phyloP scores from a whole-genome alignment of 2,888 invertebrate species.

The Schrankia costaestrigalis region DNA sequence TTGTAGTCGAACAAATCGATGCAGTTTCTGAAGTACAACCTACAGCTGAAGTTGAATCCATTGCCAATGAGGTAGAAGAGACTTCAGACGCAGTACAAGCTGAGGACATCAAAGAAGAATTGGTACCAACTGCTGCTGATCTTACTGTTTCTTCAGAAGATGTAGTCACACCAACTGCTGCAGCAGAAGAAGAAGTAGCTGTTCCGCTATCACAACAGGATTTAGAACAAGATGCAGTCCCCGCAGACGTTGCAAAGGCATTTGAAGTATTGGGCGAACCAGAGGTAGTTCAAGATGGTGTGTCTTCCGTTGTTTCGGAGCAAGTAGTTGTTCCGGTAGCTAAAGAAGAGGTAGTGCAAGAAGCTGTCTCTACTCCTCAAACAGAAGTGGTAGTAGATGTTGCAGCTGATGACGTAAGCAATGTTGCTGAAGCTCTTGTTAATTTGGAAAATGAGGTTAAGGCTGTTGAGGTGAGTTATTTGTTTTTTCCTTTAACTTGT shows the following conservation, averaged over 20 bases:
- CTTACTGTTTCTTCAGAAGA: neutral
- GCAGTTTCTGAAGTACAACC: too few species aligned
- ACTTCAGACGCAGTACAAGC: neutral
- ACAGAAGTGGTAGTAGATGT: conserved; percentile 15
- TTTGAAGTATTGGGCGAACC: too few species aligned
- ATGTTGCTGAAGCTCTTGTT: conserved; percentile 54
- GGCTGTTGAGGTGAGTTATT: conserved; percentile 45
- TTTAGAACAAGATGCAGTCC: neutral
- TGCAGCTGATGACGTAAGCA: conserved; percentile 35
- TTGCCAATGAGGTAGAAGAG: neutral
- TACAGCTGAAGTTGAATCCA: neutral
- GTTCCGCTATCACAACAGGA: neutral
- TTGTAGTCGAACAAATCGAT: too few species aligned
- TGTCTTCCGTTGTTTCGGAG: too few species aligned
- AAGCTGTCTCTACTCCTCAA: conserved; percentile 8
- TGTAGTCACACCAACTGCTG: neutral
- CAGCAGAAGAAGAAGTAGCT: neutral
- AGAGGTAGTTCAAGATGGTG: too few species aligned
- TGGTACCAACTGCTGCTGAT: neutral
- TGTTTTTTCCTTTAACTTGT: too few species aligned
- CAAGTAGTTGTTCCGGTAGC: conserved; percentile 12
- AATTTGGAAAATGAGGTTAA: conserved; percentile 55
- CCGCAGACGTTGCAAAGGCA: neutral
- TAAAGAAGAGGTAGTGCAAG: conserved; percentile 13
- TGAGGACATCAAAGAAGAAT: neutral